Conservation (phyloP, 30 jellyfish, hydroid and myxozoan species). For the Mastigias papua region DNA sequence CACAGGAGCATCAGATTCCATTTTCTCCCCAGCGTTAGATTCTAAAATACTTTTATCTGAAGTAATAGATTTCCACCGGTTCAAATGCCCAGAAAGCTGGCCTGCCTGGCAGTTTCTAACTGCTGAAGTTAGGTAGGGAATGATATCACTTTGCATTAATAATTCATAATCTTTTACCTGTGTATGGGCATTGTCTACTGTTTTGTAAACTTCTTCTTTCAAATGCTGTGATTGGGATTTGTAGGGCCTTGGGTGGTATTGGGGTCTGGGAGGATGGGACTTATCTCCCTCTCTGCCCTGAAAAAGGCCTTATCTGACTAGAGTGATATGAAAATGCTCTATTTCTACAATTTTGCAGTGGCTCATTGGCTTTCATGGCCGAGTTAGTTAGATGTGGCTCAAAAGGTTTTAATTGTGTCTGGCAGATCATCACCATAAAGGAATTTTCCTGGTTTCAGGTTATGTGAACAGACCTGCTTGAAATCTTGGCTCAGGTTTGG, state of each 20-base stretch:
- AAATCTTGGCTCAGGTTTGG: conserved; percentile 37
- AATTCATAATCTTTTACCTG: conserved; percentile 50
- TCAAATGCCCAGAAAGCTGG: conserved; percentile 30
- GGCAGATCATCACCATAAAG: conserved; percentile 49
- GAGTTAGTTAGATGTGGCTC: conserved; percentile 26
- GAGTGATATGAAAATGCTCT: neutral
- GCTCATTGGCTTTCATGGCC: conserved; percentile 14
- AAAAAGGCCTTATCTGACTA: conserved; percentile 38
- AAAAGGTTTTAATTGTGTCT: conserved; percentile 18
- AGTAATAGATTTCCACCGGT: conserved; percentile 36
- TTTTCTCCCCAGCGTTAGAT: conserved; percentile 34
- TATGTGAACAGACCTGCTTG: conserved; percentile 47
- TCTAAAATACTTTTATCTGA: conserved; percentile 55
- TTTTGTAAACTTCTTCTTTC: conserved; percentile 29
- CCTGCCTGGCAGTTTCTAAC: conserved; percentile 54
- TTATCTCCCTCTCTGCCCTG: conserved; percentile 67
- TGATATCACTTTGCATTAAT: neutral
- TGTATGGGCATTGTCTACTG: conserved; percentile 12
- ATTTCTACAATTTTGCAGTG: conserved; percentile 12
- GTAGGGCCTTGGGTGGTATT: conserved; percentile 23
- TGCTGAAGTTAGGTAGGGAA: neutral
- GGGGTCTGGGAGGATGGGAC: conserved; percentile 46
- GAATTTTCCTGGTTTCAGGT: conserved; percentile 46
- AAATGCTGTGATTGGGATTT: conserved; percentile 32
- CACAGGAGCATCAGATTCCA: conserved; percentile 18